A percentile compares a stretch with the other conserved stretches of the same genome.
Conservation (phyloP, 2,113 vertebrate species). For the Caracal caracal region DNA sequence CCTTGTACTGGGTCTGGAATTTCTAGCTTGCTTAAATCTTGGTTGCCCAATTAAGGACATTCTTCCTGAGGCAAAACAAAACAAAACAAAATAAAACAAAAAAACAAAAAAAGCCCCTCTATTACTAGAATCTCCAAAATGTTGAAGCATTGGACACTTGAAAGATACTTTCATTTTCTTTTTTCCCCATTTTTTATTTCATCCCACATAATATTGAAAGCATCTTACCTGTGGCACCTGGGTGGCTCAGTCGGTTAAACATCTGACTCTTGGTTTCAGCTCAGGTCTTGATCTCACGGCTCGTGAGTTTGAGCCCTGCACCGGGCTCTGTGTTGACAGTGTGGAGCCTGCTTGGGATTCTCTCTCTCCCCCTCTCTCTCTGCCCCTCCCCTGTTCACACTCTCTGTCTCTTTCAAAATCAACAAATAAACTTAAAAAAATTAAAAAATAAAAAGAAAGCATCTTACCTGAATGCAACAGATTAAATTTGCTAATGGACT, state of each 20-base stretch:
- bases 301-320: no score
- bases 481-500: neutral
- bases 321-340: no score
- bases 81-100: no score
- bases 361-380: no score
- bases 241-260: no score
- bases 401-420: no score
- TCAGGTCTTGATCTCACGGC: no score
- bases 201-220: neutral
- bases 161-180: constrained; percentile 21
- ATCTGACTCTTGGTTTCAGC: no score
- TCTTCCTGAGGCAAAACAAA: neutral
- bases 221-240: neutral
- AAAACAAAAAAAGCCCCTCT: no score
- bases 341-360: no score
- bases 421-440: no score
- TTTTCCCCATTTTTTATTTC: neutral
- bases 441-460: neutral
- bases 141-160: neutral
- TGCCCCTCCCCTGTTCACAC: no score
- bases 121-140: neutral
- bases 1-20: neutral
- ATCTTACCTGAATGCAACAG: neutral
- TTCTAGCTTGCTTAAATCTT: neutral
- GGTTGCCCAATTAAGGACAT: neutral